A percentile compares a stretch with the other conserved stretches of the same genome.
phyloP scores from a whole-genome alignment of 2,113 vertebrate genomes.

The Albula goreensis region DNA sequence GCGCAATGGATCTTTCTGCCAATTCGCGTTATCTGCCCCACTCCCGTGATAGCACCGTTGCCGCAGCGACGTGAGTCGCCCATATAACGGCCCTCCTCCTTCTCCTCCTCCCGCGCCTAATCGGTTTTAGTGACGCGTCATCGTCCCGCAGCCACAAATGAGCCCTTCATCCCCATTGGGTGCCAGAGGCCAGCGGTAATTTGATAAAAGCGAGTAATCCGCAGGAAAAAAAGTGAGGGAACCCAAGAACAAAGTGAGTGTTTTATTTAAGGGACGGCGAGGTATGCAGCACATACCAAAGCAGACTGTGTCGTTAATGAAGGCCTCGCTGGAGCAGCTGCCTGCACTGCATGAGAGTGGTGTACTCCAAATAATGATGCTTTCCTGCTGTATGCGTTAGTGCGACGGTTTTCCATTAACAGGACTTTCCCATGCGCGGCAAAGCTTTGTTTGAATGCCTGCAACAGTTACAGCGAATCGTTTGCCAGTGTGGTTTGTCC shows the following conservation, averaged over 20 bases:
- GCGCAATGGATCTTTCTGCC: not conserved
- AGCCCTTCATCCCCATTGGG: not conserved
- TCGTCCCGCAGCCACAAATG: conserved; percentile 14
- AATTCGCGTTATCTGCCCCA: not conserved
- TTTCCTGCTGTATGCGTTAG: not conserved
- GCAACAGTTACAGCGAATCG: too few relatives aligned
- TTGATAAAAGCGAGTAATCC: conserved; percentile 8
- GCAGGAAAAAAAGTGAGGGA: not conserved
- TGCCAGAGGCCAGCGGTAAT: conserved; percentile 3
- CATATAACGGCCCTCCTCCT: not conserved
- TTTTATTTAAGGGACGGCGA: not conserved
- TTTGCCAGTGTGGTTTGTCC: too few relatives aligned
- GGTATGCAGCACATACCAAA: not conserved
- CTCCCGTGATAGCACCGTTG: not conserved
- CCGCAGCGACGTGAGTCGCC: conserved; percentile 5
- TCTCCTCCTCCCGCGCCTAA: not conserved
- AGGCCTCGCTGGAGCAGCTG: not conserved
- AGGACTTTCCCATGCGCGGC: too few relatives aligned
- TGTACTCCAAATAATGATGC: too few relatives aligned
- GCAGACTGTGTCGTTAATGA: not conserved
- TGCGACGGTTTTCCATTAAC: too few relatives aligned
- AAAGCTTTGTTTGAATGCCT: too few relatives aligned
- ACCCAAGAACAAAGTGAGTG: not conserved
- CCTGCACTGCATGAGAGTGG: too few relatives aligned
- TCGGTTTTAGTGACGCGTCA: conserved; percentile 21